Percentiles rank a stretch among this genome's conserved stretches.
These are phyloP conservation scores for Halcyon badia DNA, from an alignment of 2,797 vertebrate species.

Conservation along the genomic window DNA sequence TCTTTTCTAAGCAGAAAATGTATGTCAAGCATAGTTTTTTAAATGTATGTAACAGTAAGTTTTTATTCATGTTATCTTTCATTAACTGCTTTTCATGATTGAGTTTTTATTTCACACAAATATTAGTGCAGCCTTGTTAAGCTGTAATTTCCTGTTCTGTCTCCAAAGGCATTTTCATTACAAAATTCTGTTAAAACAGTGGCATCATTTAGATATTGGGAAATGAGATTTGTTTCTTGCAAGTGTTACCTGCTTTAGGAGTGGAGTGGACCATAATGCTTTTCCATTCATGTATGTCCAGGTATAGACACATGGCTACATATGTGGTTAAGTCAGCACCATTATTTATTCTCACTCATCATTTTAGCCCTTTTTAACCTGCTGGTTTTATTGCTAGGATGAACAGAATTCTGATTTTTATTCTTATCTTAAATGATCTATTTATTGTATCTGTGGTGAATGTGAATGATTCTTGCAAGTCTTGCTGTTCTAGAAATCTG, in stretches of 20 bases:
- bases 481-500: background rate
- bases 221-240: background rate
- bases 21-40: background rate
- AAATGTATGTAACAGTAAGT: background rate
- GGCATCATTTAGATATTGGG: background rate
- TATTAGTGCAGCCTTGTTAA: background rate
- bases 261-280: background rate
- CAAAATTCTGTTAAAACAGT: background rate
- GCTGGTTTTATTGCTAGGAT: background rate
- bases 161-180: background rate
- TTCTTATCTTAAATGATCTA: background rate
- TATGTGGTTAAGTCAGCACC: background rate
- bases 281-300: background rate
- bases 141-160: background rate
- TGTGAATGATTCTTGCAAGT: background rate
- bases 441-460: background rate
- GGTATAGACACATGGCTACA: accelerated
- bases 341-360: background rate
- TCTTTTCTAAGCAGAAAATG: background rate
- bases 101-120: background rate
- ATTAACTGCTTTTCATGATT: background rate
- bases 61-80: background rate
- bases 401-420: background rate
- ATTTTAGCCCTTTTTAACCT: background rate
- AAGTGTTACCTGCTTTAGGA: background rate